Base-by-base conservation (phyloP, 2,888 invertebrate genomes). In the Schrankia costaestrigalis region DNA sequence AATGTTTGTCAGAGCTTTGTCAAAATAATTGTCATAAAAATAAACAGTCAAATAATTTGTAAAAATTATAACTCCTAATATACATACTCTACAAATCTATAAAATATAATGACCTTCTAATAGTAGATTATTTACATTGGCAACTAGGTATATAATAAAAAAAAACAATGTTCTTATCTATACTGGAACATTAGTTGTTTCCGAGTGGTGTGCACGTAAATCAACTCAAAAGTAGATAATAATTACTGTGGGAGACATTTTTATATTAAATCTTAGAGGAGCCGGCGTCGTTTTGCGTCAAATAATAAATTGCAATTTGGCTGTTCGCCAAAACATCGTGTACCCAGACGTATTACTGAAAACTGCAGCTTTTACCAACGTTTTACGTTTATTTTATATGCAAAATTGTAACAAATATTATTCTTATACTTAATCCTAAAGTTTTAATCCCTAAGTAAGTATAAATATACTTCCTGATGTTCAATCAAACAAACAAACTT, bases 271-370 rank as follows among this genome's bases (percentile, higher is more conserved):
- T 58, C 42, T 46, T 39, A 41, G 44, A 47, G 39, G 33, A 51
- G 35, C 47, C 42, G 43, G 35, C 46, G 46, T 51, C 56, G 55
- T 51, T 53, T 56, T 72, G 64, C 74, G 77, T 77, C 77, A 76
- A 65, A 65, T 64, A 67, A 72, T 76, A 76, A 71, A 76, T 75
- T 62, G 60, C 49, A 59, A 59, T 57, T 71, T 78, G 78, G 78
- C 78, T 43, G 28, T 31, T 32, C 17, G 63, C 76, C 76, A 76
- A 65, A 54, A 47, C 45, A 57, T 56, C 47, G 41, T 40, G 55
- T 52, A 50, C 56, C 46, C 27, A 46, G 40, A 37, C 34, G 34
- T 38, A 25, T 21, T 11, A 15, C 22, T 21, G 15, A 35, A 30
- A 35, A 35, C 26, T 31, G 35, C 35, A n/a, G n/a, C n/a, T n/a